Conservation (phyloP, 2,797 vertebrate genomes). For the Miichthys miiuy region DNA sequence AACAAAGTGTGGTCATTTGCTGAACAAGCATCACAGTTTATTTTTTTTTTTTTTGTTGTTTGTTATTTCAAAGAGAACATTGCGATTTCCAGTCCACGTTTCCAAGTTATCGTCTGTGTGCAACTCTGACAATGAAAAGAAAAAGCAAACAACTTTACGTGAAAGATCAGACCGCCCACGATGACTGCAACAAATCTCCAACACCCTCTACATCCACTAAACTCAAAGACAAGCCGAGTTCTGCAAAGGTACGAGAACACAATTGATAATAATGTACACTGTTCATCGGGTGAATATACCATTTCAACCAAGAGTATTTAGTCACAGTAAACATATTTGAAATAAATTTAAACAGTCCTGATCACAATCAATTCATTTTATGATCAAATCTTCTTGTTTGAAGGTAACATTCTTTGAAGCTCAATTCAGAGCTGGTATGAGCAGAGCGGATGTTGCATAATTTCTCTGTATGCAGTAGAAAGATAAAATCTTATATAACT, state of each 20-base stretch:
- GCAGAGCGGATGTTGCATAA: background rate
- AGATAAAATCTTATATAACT: too few species aligned
- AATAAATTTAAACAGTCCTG: background rate
- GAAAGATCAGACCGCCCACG: slow-evolving; percentile 89
- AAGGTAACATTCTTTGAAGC: too few species aligned
- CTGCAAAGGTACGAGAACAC: slow-evolving; percentile 82
- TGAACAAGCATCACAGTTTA: background rate
- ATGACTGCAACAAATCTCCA: slow-evolving; percentile 87
- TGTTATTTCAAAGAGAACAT: slow-evolving; percentile 13
- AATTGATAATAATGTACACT: background rate
- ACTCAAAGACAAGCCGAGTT: slow-evolving; percentile 88
- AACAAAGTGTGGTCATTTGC: background rate
- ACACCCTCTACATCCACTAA: slow-evolving; percentile 74
- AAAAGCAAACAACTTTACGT: slow-evolving; percentile 43
- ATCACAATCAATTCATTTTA: background rate
- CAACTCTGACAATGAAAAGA: background rate
- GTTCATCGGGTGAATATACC: background rate
- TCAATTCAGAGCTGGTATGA: background rate
- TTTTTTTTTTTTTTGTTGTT: background rate
- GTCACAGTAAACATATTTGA: background rate
- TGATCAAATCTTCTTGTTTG: background rate
- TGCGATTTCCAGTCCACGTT: slow-evolving; percentile 6
- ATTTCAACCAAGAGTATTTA: background rate
- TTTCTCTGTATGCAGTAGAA: background rate
- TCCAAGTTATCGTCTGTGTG: background rate